Conservation (phyloP, 1,140 invertebrate species). For the Rhyacophila brunnea region DNA sequence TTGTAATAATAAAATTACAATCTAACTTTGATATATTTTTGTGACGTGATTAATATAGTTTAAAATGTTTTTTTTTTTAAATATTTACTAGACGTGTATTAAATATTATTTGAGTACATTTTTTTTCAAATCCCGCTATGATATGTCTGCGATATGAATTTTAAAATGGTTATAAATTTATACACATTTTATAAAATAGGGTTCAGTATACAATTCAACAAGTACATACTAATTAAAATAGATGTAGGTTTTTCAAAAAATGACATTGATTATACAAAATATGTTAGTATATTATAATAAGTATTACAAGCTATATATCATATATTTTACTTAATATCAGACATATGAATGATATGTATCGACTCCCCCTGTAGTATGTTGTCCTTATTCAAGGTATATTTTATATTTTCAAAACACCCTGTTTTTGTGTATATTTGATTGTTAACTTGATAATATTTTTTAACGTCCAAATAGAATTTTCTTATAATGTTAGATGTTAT, state of each 20-base stretch:
- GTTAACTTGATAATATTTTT: background rate
- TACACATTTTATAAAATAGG: conserved; percentile 28
- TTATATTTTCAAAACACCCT: conserved; percentile 22
- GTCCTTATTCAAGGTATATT: conserved; percentile 16
- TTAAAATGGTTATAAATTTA: conserved; percentile 6
- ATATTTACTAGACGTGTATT: no score
- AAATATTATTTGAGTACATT: no score
- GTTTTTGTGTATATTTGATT: conserved; percentile 19
- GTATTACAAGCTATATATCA: conserved; percentile 17
- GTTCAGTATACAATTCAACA: conserved; percentile 33
- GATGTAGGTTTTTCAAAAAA: conserved; percentile 32
- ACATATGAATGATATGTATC: conserved; percentile 35
- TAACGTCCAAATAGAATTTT: no score
- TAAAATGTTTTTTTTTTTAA: no score
- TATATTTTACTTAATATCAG: conserved; percentile 29
- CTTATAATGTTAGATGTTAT: no score
- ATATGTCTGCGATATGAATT: conserved; percentile 34
- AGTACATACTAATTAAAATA: conserved; percentile 17
- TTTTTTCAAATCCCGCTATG: conserved; percentile 24
- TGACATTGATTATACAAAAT: conserved; percentile 35
- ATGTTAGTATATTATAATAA: conserved; percentile 25
- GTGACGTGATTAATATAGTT: no score
- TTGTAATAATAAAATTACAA: no score
- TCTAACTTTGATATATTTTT: no score
- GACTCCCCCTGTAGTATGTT: conserved; percentile 32